Base-by-base conservation (phyloP, 2,113 vertebrate species). In the Thinocorus orbignyianus region DNA sequence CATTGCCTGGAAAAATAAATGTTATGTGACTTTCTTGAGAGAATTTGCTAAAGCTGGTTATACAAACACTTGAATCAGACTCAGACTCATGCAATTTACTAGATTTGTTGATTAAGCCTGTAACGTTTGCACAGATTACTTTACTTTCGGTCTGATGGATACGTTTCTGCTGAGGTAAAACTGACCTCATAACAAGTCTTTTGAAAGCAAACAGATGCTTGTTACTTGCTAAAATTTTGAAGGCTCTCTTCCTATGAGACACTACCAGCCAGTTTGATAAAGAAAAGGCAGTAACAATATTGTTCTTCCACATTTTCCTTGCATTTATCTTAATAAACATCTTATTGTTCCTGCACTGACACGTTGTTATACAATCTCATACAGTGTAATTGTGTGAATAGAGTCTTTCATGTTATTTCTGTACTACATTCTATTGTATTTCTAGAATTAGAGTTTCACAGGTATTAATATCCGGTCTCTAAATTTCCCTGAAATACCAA, bases 41-140 rank as follows among this genome's bases (percentile, higher is more conserved):
- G 46, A 86, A 79, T 85, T 60, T 83, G 20, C 51, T 86, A 28
- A 72, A 86, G 84, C 35, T 80, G 49, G 20, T 73, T 78, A 60
- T 74, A 71, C 72, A 81, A 76, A 88, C 58, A 65, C 60, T 64
- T 78, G 90, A 88, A 84, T 37, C 51, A 33, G 57, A 20, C 41
- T 41, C n/a, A 58, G 41, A 51, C 54, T 80, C 72, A 79, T 62
- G 60, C 35, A 83, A 39, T 58, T 92, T 73, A 62, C 69, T 74
- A 83, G 69, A 77, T 81, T 48, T 94, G 88, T 30, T 68, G 81
- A 37, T 71, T 57, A 51, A 84, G 66, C 37, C 48, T 46, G 20
- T 72, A 81, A 74, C 0, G 8, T 72, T 81, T 61, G 33, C 68
- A 65, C 25, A 65, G 14, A 70, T 84, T 84, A 11, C 28, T 88